phyloP scores from a whole-genome alignment of 2,113 vertebrate species.

The Echinops telfairi region DNA sequence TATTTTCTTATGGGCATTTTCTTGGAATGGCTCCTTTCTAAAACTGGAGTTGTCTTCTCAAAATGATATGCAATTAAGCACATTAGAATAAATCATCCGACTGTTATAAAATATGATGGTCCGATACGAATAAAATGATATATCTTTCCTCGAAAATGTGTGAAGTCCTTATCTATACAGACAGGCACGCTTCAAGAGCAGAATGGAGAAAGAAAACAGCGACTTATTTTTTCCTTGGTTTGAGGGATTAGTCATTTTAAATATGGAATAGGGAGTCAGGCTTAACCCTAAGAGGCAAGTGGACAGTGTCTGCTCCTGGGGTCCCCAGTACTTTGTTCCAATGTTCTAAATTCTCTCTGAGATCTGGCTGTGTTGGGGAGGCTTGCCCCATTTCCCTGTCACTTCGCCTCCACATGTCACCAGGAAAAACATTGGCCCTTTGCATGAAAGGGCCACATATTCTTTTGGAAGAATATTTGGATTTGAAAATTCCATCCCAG shows the following conservation, averaged over 20 bases:
- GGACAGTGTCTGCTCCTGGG: not conserved
- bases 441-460: not conserved
- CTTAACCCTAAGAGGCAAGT: not conserved
- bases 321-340: not conserved
- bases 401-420: not conserved
- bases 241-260: not conserved
- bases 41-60: conserved; percentile 63
- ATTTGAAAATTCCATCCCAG: conserved; percentile 17
- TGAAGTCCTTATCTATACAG: conserved; percentile 43
- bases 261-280: not conserved
- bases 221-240: conserved; percentile 31
- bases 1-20: conserved; percentile 10
- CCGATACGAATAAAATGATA: not conserved
- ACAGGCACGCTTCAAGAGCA: not conserved
- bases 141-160: not conserved
- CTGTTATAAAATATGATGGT: conserved; percentile 28
- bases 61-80: conserved; percentile 8
- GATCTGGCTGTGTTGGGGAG: not conserved
- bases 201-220: not conserved
- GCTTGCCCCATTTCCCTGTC: not conserved
- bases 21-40: not conserved
- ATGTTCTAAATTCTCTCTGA: not conserved
- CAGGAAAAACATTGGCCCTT: not conserved
- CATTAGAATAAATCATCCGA: conserved; percentile 37
- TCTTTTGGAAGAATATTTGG: conserved; percentile 10